Evolutionary conservation across 1,140 invertebrate species (phyloP).

Genomic region (Manduca sexta): DNA sequence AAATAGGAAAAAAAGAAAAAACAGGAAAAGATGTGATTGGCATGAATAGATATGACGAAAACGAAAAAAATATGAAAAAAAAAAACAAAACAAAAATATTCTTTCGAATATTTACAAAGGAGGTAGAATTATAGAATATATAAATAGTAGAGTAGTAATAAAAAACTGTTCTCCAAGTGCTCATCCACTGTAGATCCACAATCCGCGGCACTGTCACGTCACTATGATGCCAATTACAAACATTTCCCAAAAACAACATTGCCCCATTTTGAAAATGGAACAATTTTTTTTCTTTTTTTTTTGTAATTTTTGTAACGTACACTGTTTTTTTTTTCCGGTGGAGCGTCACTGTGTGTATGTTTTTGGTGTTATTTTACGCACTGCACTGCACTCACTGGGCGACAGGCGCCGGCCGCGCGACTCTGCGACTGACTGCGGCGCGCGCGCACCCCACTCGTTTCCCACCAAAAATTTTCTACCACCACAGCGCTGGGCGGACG

Average conservation of each 20-base stretch:
- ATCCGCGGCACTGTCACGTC: conserved; percentile 51
- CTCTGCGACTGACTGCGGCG: conserved; percentile 49
- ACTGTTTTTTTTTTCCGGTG: conserved; percentile 36
- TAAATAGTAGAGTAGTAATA: conserved; percentile 27
- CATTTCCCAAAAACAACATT: conserved; percentile 40
- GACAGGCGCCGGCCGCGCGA: conserved; percentile 54
- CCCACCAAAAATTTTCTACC: conserved; percentile 66
- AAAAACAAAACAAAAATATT: conserved; percentile 38
- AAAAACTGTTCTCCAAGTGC: conserved; percentile 44
- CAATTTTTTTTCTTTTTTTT: conserved; percentile 25
- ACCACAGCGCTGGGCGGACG: conserved; percentile 38
- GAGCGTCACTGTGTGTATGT: conserved; percentile 26
- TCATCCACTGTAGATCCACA: conserved; percentile 43
- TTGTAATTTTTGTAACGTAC: conserved; percentile 42
- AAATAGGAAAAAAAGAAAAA: conserved; percentile 33
- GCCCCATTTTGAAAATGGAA: conserved; percentile 12
- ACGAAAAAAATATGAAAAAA: not conserved
- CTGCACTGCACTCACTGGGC: conserved; percentile 39
- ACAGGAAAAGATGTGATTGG: conserved; percentile 60
- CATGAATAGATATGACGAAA: conserved; percentile 46
- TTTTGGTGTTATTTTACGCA: conserved; percentile 16
- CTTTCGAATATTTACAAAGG: conserved; percentile 48
- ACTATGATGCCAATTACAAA: conserved; percentile 70
- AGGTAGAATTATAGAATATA: conserved; percentile 29
- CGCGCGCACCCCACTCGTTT: conserved; percentile 67